Base-by-base conservation (phyloP, 1,140 invertebrate genomes). In the Dendroctonus ponderosae region DNA sequence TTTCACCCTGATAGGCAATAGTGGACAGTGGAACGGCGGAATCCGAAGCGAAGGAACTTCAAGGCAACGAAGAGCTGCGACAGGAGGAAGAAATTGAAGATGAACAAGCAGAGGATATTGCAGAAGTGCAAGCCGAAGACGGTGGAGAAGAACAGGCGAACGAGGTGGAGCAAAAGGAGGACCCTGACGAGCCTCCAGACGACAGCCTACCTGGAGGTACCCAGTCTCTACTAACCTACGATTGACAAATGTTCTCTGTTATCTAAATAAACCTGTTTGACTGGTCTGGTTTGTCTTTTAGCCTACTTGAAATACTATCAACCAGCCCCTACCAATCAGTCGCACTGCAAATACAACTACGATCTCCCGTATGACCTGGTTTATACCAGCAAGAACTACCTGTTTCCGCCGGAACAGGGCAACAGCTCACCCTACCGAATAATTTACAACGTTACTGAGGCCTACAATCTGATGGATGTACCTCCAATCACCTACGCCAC, bases 401-500 rank as follows among this genome's bases (percentile, higher is more conserved):
- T 75, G 9, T 77, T 78, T 15, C 81, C 82, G 48, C 87, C 87
- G 5, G 85, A 89, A 78, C 67, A 78, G 43, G 84, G 82, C n/a
- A 75, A 73, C 11, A 75, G 79, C 58, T 83, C 86, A 46, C 77
- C 82, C 2, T 89, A 89, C 69, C 78, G 83, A 69, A 83, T 91
- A 8, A 80, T 90, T 44, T 87, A 89, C 61, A 86, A 88, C 73
- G 84, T 86, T 39, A 75, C 86, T 42, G 79, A 73, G 75, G 81
- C 79, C 41, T 78, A 61, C 38, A 49, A 43, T 14, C 56, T 53
- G 6, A 51, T 53, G 62, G 38, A 71, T 71, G 61, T 77, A 75
- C 75, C 67, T 66, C 78, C 79, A n/a, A 81, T 87, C 2, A 90
- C 89, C 0, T 84, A 89, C 48, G 87, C 83, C 15, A 90, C 88